Evolutionary conservation across 2,113 vertebrate species (phyloP).

Genomic region (Callopanchax toddi): DNA sequence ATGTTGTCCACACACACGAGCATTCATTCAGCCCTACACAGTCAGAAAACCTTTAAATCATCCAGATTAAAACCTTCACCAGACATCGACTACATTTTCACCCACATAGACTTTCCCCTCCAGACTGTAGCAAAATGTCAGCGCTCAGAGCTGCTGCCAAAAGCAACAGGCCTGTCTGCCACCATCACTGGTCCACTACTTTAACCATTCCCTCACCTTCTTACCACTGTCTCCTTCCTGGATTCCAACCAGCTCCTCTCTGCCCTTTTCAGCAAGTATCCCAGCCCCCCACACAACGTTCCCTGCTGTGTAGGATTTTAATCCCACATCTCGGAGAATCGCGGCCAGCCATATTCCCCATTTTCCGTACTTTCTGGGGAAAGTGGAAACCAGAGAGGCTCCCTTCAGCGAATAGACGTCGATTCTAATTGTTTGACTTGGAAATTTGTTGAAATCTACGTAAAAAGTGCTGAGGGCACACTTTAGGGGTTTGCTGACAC

Average conservation of each 20-base stretch:
- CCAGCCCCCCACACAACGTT: neutral
- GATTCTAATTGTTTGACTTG: constrained; percentile 57
- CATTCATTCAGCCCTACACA: neutral
- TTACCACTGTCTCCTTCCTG: neutral
- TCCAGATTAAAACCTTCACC: constrained; percentile 15
- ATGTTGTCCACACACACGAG: neutral
- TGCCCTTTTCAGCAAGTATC: neutral
- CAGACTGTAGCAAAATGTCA: constrained; percentile 42
- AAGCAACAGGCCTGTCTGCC: constrained; percentile 67
- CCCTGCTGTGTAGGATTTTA: constrained; percentile 26
- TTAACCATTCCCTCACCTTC: constrained; percentile 25
- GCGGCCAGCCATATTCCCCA: constrained; percentile 37
- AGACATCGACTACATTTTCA: constrained; percentile 39
- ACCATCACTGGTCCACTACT: constrained; percentile 47
- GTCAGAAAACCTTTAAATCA: neutral
- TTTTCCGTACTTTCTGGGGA: constrained; percentile 49
- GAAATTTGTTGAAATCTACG: constrained; percentile 52
- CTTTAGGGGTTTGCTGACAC: constrained; percentile 59
- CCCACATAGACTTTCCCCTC: constrained; percentile 26
- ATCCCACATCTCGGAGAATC: constrained; percentile 27
- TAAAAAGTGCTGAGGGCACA: constrained; percentile 73
- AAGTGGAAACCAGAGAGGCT: constrained; percentile 47
- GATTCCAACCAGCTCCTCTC: neutral
- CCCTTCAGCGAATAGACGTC: constrained; percentile 23
- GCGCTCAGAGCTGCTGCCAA: constrained; percentile 59